Base-by-base conservation (phyloP, 2,113 vertebrate genomes). In the Mus musculus region DNA sequence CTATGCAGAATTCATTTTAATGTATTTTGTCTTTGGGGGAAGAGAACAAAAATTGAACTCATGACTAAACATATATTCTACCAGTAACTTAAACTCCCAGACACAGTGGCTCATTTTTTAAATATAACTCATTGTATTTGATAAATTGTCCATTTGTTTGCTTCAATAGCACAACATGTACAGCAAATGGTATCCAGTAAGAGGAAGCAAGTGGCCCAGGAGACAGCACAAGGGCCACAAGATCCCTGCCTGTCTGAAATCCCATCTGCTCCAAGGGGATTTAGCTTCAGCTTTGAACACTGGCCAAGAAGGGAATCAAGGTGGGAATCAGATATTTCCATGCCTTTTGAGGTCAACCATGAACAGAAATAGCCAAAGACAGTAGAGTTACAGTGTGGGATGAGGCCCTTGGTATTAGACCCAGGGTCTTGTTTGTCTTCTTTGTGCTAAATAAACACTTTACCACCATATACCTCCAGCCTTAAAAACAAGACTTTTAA, bases 61-160 rank as follows among this genome's bases (percentile, higher is more conserved):
- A 49, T 71, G 17, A 61, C 56, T 28, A 71, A 46, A 71, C 16
- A 49, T 30, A 54, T 72, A 22, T 24, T 72, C 28, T 63, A 20
- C 10, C 33, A 82, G 11, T 93, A 14, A 77, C 22, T 39, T 93
- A 46, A 36, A 36, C 39, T 93, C 65, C 39, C 16, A 73, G 76
- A 0, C 17, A 33, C 4, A 39, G 4, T 95, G 86, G 63, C 54
- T 89, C n/a, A 69, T 6, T 75, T 75, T 75, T 72, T 81, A 75
- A 59, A 7, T 84, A 39, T 3, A 56, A 84, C 39, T 91, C 56
- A 14, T 46, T 91, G 78, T 26, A 91, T n/a, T 89, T 86, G 82
- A 93, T 88, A 95, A 95, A 94, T 63, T 63, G 24, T 9, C 72
- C 46, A 92, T 86, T 46, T 80, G 20, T 87, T 89, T 94, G n/a